Evolutionary conservation across 2,888 invertebrate genomes (phyloP).

Genomic region (Epinotia nisella): DNA sequence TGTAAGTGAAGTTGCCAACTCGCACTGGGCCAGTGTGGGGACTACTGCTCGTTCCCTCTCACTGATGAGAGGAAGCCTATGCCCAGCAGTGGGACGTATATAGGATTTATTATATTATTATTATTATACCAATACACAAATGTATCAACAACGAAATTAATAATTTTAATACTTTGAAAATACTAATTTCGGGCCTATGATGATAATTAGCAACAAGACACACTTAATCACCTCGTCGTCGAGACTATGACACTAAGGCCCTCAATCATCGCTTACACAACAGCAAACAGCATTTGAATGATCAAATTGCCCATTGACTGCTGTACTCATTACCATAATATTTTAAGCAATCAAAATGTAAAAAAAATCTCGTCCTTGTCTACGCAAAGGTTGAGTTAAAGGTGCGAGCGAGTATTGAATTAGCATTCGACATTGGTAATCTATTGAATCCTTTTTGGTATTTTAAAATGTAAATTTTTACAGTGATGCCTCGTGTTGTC

Average conservation of each 20-base stretch:
- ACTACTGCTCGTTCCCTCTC: too few relatives aligned
- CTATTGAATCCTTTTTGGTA: constrained; percentile 6
- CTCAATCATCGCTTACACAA: constrained; percentile 2
- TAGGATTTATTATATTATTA: too few relatives aligned
- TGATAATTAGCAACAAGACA: too few relatives aligned
- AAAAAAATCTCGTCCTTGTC: constrained; percentile 23
- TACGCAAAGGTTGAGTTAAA: constrained; percentile 33
- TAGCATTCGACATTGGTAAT: constrained; percentile 34
- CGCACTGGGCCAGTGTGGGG: too few relatives aligned
- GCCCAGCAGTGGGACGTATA: too few relatives aligned
- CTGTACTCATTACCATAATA: constrained; percentile 10
- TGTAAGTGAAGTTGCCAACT: too few relatives aligned
- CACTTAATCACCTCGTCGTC: too few relatives aligned
- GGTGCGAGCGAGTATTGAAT: constrained; percentile 17
- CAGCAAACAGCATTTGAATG: not conserved
- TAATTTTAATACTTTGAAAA: too few relatives aligned
- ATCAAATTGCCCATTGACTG: not conserved
- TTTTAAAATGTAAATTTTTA: constrained; percentile 4
- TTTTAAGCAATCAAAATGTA: constrained; percentile 10
- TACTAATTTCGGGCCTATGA: too few relatives aligned
- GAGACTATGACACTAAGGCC: not conserved
- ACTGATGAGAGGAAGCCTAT: too few relatives aligned
- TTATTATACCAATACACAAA: too few relatives aligned
- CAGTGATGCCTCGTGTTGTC: not conserved
- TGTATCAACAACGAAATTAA: too few relatives aligned